Conservation (phyloP, 1,140 invertebrate species). For the Drosophila prosaltans region DNA sequence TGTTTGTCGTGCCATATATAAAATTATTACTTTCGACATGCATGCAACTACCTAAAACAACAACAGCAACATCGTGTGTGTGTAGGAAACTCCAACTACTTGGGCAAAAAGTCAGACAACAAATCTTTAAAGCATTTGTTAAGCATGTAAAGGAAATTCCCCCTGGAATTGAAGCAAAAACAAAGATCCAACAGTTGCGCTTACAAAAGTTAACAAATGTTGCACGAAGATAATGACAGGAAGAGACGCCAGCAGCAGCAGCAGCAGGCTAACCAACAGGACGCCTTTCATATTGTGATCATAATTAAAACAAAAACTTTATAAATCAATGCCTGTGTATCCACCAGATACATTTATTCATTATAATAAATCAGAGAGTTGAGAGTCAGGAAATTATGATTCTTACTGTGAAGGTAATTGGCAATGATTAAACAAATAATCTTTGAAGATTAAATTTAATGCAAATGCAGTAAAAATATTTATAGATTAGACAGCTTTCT, state of each 20-base stretch:
- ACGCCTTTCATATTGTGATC: background rate
- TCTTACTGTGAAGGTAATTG: background rate
- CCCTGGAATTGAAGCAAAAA: background rate
- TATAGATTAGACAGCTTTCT: no score
- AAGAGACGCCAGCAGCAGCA: background rate
- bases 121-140: constrained; percentile 14
- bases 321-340: background rate
- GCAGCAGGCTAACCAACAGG: background rate
- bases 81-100: constrained; percentile 7
- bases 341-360: background rate
- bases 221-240: background rate
- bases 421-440: no score
- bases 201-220: constrained; percentile 3
- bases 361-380: background rate
- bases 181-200: background rate
- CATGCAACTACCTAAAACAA: constrained; percentile 43
- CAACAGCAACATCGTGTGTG: constrained; percentile 28
- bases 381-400: background rate
- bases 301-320: background rate
- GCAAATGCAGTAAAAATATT: no score
- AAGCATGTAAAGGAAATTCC: constrained; percentile 10
- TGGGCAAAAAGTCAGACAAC: constrained; percentile 9
- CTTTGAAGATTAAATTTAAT: background rate
- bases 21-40: constrained; percentile 81
- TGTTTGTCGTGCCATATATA: constrained; percentile 80